A percentile compares a stretch with the other conserved stretches of the same genome.
Conservation (phyloP, 35 echinoderm and acorn worm species). For the Diadema setosum region DNA sequence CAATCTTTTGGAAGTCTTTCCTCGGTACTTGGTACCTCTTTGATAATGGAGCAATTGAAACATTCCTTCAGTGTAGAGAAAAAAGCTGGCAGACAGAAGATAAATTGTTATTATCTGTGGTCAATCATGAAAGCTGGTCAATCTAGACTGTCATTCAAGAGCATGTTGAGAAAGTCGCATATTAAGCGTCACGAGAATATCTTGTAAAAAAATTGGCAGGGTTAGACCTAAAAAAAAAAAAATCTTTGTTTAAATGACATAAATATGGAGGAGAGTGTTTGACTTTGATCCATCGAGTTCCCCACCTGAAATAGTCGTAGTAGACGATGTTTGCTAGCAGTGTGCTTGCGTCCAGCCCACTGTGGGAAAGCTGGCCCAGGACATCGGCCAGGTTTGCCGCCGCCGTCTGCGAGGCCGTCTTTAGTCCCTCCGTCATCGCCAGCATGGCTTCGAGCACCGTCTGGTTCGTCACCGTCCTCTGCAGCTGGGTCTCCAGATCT, state of each 20-base stretch:
- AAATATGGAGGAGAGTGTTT: neutral
- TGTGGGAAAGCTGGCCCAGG: neutral
- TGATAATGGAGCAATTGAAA: too few relatives aligned
- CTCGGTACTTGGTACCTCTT: too few relatives aligned
- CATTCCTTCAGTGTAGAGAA: too few relatives aligned
- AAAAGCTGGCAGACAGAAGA: too few relatives aligned
- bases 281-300: too few relatives aligned
- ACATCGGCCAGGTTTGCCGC: neutral
- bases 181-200: too few relatives aligned
- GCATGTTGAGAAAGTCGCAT: too few relatives aligned
- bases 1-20: too few relatives aligned
- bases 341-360: neutral
- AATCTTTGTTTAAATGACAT: neutral
- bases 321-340: neutral
- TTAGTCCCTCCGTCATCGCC: neutral
- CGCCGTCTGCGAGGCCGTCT: neutral
- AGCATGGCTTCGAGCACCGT: neutral
- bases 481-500: neutral
- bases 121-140: neutral
- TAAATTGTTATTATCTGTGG: neutral
- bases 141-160: neutral
- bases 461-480: neutral
- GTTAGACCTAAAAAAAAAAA: neutral
- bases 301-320: constrained; percentile 7
- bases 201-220: neutral